Evolutionary conservation across 2,797 vertebrate species (phyloP).

Genomic region (Enteromius anoplus): DNA sequence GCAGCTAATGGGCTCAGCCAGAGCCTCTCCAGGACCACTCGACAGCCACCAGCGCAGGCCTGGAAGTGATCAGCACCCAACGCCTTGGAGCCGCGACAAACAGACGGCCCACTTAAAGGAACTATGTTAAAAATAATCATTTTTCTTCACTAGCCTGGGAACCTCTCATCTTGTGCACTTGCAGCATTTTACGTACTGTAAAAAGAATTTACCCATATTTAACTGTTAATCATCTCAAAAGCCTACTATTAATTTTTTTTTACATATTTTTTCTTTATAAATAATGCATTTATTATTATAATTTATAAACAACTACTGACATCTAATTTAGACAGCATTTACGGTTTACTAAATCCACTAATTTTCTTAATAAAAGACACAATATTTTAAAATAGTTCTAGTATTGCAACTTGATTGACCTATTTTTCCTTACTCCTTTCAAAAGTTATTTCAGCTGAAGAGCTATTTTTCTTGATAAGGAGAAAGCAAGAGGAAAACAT

Average conservation of each 20-base stretch:
- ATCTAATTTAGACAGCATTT: background rate
- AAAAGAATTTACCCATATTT: conserved; percentile 4
- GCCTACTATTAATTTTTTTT: background rate
- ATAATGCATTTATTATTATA: background rate
- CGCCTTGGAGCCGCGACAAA: conserved; percentile 39
- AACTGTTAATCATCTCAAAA: background rate
- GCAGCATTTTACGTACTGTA: conserved; percentile 4
- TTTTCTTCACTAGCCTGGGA: conserved; percentile 41
- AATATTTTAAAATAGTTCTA: background rate
- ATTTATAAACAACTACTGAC: background rate
- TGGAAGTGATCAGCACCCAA: conserved; percentile 83
- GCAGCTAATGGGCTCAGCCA: conserved; percentile 85
- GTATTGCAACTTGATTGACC: conserved; percentile 27
- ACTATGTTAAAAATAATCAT: conserved; percentile 39
- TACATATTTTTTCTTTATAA: background rate
- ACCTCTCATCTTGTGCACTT: conserved; percentile 11
- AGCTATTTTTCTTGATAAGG: conserved; percentile 43
- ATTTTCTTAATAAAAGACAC: background rate
- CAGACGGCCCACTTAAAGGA: conserved; percentile 33
- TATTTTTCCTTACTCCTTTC: conserved; percentile 28
- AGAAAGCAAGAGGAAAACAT: conserved; percentile 37
- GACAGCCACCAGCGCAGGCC: conserved; percentile 71
- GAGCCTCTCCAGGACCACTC: conserved; percentile 77
- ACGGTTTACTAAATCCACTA: background rate
- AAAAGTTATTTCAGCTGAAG: conserved; percentile 42